Conservation (phyloP, 2,113 vertebrate species). For the Phrynocephalus versicolor region DNA sequence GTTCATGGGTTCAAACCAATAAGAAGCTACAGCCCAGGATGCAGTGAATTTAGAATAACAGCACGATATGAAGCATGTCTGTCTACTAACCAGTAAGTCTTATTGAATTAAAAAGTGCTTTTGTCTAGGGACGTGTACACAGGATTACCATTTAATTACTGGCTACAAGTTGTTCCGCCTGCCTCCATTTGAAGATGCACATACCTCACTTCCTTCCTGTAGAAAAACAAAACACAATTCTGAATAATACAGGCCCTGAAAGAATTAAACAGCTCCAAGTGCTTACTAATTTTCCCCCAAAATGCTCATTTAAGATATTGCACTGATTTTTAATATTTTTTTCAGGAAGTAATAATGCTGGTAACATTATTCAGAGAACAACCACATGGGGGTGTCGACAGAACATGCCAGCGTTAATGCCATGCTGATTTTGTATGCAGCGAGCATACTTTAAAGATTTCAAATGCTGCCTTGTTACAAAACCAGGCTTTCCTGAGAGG, state of each 20-base stretch:
- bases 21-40: background rate
- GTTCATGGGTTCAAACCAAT: too few relatives aligned
- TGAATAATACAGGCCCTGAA: background rate
- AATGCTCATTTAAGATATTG: background rate
- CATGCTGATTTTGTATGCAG: slow-evolving; percentile 8
- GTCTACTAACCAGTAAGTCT: background rate
- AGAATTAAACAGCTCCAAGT: background rate
- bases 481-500: background rate
- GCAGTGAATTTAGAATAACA: background rate
- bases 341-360: slow-evolving; percentile 47
- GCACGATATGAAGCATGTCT: background rate
- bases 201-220: background rate
- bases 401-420: background rate
- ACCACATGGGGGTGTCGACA: slow-evolving; percentile 6
- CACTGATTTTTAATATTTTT: background rate
- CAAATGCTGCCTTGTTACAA: slow-evolving; percentile 27
- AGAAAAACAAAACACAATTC: background rate
- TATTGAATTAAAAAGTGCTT: background rate
- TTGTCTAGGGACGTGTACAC: background rate
- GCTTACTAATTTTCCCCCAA: background rate
- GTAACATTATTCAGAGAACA: slow-evolving; percentile 30
- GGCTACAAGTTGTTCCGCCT: background rate
- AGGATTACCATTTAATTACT: background rate
- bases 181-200: background rate
- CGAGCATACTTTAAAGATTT: slow-evolving; percentile 24